Base-by-base conservation (phyloP, 2,797 vertebrate genomes). In the Anableps anableps region DNA sequence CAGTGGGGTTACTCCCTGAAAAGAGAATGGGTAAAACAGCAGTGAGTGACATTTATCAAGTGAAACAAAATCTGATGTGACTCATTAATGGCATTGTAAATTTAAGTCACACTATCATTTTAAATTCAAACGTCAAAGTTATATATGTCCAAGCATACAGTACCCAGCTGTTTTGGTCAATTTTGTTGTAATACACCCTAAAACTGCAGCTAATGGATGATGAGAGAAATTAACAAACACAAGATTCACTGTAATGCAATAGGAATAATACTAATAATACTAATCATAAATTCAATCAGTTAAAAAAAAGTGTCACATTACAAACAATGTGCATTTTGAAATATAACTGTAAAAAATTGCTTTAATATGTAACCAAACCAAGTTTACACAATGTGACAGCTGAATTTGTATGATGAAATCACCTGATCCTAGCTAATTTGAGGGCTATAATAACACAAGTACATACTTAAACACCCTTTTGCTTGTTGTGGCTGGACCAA, bases 401-500 rank as follows among this genome's bases (percentile, higher is more conserved):
- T 70, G 38, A 10, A 43, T 70, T 43, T 13, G 21, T 41, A 2
- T 70, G 26, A n/a, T 43, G 38, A 51, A 51, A 50, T 50, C 17
- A 34, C 19, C 5, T 29, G 31, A 60, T 43, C 10, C 17, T 17
- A 11, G 38, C n/a, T 17, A 75, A 45, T 60, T 6, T 21, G 53
- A 45, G 38, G 31, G 29, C 21, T 26, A 34, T 58, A 23, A 29
- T 19, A 17, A 16, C 29, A 41, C 26, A 41, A 70, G 34, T 7
- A 58, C 19, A 5, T 16, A 62, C 5, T 34, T 62, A 68, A 29
- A 29, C 45, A 41, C 62, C 36, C 21, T 58, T 78, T 72, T 31
- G 36, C 21, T 31, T 78, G n/a, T 48, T n/a, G 10, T 34, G 5
- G 84, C 90, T 90, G 89, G 90, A 89, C 90, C 88, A 55, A 83